These are phyloP conservation scores for Amphipyra tragopoginis DNA, from an alignment of 2,888 invertebrate species.

Conservation along the genomic window DNA sequence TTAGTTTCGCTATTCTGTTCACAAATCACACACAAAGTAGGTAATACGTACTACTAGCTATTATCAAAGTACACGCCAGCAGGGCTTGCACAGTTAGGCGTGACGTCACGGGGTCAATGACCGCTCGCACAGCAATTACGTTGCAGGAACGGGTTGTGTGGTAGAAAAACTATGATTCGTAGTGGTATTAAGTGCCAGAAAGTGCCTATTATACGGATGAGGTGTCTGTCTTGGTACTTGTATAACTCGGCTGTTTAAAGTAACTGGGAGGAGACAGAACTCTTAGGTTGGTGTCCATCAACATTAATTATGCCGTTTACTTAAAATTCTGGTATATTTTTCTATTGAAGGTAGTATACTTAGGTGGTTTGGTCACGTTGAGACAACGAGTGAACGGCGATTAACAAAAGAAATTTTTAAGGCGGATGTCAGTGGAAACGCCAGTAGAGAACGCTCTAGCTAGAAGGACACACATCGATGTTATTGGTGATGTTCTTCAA, in stretches of 20 bases:
- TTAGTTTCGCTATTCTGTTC: conserved; percentile 19
- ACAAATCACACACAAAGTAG: conserved; percentile 39
- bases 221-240: conserved; percentile 8
- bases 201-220: conserved; percentile 12
- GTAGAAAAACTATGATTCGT: conserved; percentile 42
- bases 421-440: no score
- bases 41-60: conserved; percentile 15
- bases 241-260: neutral
- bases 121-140: conserved; percentile 58
- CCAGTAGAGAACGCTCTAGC: no score
- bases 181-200: conserved; percentile 45
- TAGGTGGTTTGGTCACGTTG: no score
- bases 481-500: no score
- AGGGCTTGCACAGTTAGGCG: conserved; percentile 67
- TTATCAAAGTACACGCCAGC: conserved; percentile 48
- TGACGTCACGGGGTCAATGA: conserved; percentile 70
- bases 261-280: neutral
- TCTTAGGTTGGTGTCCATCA: no score
- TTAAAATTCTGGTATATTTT: no score
- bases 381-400: no score
- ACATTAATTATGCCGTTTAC: no score
- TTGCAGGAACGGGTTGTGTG: conserved; percentile 56
- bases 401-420: no score
- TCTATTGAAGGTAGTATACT: no score
- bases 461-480: no score